Conservation (phyloP, 2,888 invertebrate species). For the Philaethria dido region DNA sequence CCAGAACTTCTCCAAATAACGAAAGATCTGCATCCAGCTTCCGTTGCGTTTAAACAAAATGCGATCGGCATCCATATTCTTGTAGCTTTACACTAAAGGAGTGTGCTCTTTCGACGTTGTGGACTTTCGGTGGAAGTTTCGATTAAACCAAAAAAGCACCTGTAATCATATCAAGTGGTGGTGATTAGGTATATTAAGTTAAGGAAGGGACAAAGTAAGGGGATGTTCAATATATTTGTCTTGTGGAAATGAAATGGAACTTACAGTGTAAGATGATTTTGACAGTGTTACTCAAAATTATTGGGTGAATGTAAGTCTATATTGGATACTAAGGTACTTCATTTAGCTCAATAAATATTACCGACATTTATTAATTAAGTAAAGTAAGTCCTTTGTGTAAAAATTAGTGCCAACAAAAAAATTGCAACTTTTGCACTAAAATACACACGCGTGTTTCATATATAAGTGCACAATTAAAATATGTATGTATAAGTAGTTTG, state of each 20-base stretch:
- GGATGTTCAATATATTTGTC: no score
- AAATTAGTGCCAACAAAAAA: no score
- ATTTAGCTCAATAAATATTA: neutral
- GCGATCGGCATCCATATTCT: neutral
- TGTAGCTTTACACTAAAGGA: neutral
- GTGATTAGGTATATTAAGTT: neutral
- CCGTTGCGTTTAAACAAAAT: neutral
- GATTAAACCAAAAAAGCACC: neutral
- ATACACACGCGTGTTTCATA: neutral
- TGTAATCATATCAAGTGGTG: neutral
- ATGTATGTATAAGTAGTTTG: neutral
- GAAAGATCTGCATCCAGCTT: neutral
- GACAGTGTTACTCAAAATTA: neutral
- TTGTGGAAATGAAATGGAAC: neutral
- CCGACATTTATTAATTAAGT: no score
- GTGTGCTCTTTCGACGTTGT: no score
- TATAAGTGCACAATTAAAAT: neutral
- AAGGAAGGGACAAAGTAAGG: neutral
- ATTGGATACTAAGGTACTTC: neutral
- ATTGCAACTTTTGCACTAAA: no score
- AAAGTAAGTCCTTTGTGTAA: no score
- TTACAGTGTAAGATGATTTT: neutral
- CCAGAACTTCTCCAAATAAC: constrained; percentile 36
- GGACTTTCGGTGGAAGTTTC: neutral
- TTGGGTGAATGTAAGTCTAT: neutral